Conservation (phyloP, 2,888 invertebrate genomes). For the Leptarthrus brevirostris region DNA sequence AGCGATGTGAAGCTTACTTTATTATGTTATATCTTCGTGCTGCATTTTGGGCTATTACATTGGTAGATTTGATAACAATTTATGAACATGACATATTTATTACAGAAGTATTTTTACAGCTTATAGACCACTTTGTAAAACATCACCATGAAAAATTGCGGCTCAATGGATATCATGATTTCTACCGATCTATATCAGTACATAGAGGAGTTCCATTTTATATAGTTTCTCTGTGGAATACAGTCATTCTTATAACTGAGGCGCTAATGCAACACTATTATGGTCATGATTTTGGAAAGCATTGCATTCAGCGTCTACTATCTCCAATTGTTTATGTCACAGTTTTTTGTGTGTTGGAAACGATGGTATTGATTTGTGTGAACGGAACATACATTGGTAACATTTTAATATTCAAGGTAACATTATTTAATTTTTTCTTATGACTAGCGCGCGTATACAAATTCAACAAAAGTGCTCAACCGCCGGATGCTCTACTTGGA, state of each 20-base stretch:
- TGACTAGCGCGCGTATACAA: conserved; percentile 70
- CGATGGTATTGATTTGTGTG: conserved; percentile 67
- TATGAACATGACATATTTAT: background rate
- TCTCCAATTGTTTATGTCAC: conserved; percentile 73
- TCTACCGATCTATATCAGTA: conserved; percentile 72
- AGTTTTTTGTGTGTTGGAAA: conserved; percentile 69
- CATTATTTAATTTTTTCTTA: background rate
- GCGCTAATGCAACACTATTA: conserved; percentile 72
- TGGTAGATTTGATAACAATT: conserved; percentile 64
- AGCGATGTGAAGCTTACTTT: conserved; percentile 71
- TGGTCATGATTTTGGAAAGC: conserved; percentile 68
- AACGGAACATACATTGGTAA: conserved; percentile 71
- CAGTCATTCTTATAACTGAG: conserved; percentile 69
- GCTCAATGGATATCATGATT: conserved; percentile 76
- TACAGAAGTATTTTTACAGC: conserved; percentile 61
- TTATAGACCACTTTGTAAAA: conserved; percentile 72
- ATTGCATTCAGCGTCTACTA: conserved; percentile 68
- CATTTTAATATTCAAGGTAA: conserved; percentile 49
- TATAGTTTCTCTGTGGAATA: conserved; percentile 74
- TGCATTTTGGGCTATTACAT: conserved; percentile 71
- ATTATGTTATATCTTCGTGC: conserved; percentile 72
- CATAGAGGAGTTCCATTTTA: conserved; percentile 73
- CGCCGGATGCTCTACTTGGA: conserved; percentile 75
- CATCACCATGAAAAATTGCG: conserved; percentile 72
- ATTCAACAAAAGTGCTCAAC: conserved; percentile 72